phyloP scores from a whole-genome alignment of 1,140 invertebrate species.

The Temnothorax curvispinosus region DNA sequence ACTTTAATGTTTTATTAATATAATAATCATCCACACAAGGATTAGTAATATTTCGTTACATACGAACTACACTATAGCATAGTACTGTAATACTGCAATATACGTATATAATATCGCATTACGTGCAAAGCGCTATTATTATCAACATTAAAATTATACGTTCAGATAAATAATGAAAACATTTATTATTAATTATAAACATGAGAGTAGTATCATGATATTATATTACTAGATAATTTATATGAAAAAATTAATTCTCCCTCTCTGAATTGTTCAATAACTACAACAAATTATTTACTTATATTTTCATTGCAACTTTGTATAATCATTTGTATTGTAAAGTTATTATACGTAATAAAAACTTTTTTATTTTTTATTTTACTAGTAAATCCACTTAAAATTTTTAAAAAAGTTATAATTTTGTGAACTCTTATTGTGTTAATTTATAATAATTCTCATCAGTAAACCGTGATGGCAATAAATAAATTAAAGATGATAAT shows the following conservation, averaged over 20 bases:
- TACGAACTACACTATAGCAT: background rate
- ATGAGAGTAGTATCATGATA: background rate
- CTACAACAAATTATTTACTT: background rate
- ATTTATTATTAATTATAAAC: background rate
- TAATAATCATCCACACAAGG: background rate
- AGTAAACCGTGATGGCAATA: no score
- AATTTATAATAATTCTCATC: no score
- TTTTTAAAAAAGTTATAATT: background rate
- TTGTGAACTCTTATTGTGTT: no score
- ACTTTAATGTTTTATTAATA: background rate
- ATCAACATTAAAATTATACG: background rate
- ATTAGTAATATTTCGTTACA: constrained; percentile 10
- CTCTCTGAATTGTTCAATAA: background rate
- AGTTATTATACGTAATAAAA: background rate
- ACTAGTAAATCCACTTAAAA: background rate
- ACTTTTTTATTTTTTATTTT: background rate
- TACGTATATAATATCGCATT: background rate
- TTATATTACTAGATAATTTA: background rate
- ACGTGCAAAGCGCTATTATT: background rate
- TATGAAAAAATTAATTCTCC: background rate
- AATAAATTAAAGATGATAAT: no score
- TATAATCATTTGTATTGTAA: background rate
- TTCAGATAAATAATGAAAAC: background rate
- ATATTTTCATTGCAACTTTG: background rate
- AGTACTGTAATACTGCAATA: background rate